These are phyloP conservation scores for Emesis russula DNA, from an alignment of 2,888 invertebrate species.

Conservation along the genomic window DNA sequence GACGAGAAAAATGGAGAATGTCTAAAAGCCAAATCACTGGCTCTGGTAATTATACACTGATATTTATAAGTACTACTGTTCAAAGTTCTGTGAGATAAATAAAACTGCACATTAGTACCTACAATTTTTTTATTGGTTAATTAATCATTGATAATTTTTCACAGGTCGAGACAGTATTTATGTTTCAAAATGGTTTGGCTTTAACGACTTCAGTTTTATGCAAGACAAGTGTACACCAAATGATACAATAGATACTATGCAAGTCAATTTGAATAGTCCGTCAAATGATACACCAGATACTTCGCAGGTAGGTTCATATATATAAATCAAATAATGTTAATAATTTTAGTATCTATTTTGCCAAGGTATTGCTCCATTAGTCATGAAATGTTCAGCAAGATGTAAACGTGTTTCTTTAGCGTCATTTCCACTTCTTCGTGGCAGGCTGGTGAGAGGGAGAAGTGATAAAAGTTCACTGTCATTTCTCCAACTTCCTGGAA, in stretches of 20 bases:
- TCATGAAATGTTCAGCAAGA: constrained; percentile 80
- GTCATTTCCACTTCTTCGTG: constrained; percentile 75
- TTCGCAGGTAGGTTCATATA: not conserved
- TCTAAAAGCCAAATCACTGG: constrained; percentile 41
- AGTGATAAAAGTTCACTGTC: constrained; percentile 69
- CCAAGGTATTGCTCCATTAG: constrained; percentile 58
- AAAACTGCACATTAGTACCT: constrained; percentile 26
- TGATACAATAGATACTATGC: constrained; percentile 35
- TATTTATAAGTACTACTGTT: constrained; percentile 28
- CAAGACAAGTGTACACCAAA: constrained; percentile 38
- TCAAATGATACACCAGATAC: not conserved
- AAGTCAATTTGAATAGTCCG: constrained; percentile 19
- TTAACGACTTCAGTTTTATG: constrained; percentile 38
- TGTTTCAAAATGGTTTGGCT: constrained; percentile 43
- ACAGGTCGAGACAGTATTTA: constrained; percentile 29
- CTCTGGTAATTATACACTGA: constrained; percentile 40
- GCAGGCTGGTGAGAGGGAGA: constrained; percentile 67
- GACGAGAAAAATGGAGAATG: constrained; percentile 63
- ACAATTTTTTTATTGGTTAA: constrained; percentile 18
- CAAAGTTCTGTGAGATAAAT: constrained; percentile 30
- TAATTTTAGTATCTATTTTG: constrained; percentile 77
- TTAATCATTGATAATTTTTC: not conserved
- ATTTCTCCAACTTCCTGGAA: constrained; percentile 83
- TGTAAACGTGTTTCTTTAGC: constrained; percentile 81
- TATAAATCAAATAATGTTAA: constrained; percentile 13